Percentiles rank a stretch among this genome's conserved stretches.
Evolutionary conservation across 1,140 invertebrate genomes (phyloP).

Genomic region (Grapholita molesta): DNA sequence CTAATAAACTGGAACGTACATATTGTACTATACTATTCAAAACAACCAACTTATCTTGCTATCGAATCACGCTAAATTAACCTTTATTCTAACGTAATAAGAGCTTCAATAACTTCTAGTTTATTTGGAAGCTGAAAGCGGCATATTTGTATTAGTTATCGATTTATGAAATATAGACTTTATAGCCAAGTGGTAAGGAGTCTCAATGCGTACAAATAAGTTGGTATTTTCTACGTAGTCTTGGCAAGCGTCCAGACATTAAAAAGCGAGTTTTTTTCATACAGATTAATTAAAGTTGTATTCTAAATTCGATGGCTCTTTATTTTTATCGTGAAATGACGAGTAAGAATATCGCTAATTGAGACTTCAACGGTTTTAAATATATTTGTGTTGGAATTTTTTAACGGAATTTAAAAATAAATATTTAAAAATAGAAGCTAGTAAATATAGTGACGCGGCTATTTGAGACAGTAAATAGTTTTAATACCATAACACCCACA

Average conservation of each 20-base stretch:
- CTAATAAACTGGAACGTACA: slow-evolving; percentile 6
- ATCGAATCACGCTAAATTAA: not conserved
- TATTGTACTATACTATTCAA: slow-evolving; percentile 4
- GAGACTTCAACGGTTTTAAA: not conserved
- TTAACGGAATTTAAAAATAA: not conserved
- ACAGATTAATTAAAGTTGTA: not conserved
- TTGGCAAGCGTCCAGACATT: not conserved
- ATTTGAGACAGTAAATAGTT: too few species aligned
- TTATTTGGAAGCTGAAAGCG: not conserved
- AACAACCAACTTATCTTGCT: not conserved
- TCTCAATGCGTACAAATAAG: not conserved
- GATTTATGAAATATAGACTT: not conserved
- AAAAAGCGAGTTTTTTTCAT: not conserved
- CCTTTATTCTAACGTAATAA: not conserved
- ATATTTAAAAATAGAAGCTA: not conserved
- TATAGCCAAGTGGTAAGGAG: not conserved
- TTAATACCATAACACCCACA: too few species aligned
- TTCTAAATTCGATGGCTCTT: not conserved
- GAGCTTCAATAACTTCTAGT: not conserved
- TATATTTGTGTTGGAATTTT: not conserved
- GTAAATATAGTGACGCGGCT: too few species aligned
- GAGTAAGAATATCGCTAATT: not conserved
- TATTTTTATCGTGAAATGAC: slow-evolving; percentile 12
- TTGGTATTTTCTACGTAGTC: not conserved
- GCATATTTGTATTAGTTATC: not conserved